Base-by-base conservation (phyloP, 1,140 invertebrate species). In the Drosophila parabipectinata region DNA sequence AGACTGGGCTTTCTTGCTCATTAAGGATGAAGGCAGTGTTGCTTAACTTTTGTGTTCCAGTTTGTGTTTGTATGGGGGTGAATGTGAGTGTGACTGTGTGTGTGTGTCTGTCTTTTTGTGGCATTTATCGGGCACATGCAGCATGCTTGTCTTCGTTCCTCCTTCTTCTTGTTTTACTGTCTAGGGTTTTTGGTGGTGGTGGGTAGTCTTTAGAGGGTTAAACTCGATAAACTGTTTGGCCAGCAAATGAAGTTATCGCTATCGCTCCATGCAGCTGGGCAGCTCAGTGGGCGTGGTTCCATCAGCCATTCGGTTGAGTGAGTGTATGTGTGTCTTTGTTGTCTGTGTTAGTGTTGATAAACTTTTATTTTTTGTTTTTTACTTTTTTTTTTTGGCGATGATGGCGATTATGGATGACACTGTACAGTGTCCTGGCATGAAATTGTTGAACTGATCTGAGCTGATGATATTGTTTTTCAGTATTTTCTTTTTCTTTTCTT, bases 71-170 rank as follows among this genome's bases (percentile, higher is more conserved):
- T 73, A 52, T 73, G 54, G 28, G 48, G 32, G 7, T 52, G 28
- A 30, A 39, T 56, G 21, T 47, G 53, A 30, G 26, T 54, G 41
- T 48, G 30, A 15, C 15, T 58, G 28, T 59, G 15, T 47, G 45
- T 62, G 30, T 15, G 9, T 63, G 41, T 71, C 21, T n/a, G 45
- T 15, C 1, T 15, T 14, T 44, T 44, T 54, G 41, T 54, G 53
- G 34, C 48, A 52, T 47, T 66, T 67, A 56, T 47, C 61, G 60
- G 57, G 44, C 45, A 59, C 80, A 84, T 84, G 80, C 80, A 84
- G 66, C 80, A 84, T 84, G 80, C 80, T 44, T 50, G 52, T 69
- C 67, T 48, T 37, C 44, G 32, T 39, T 41, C 54, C 51, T 50
- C 24, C 56, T 55, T 39, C 28, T 44, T 18, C 41, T 60, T 47